Base-by-base conservation (phyloP, 2,888 invertebrate species). In the Heliconius charithonia region DNA sequence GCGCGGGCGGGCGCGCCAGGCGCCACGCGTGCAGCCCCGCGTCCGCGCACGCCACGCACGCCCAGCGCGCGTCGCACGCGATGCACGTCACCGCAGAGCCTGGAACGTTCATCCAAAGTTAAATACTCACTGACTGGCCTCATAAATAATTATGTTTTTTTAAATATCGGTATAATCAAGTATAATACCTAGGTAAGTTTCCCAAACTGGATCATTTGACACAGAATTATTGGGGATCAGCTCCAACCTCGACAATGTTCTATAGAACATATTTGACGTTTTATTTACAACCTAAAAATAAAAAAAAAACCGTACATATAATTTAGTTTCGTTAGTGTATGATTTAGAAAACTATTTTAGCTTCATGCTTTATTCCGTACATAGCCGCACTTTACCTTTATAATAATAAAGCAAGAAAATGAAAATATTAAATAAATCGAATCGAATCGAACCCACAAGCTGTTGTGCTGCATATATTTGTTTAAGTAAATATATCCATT, bases 1-100 rank as follows among this genome's bases (percentile, higher is more conserved):
- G 83, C 2, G 96, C 90, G 19, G 92, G 83, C 82, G 63, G 89
- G 2, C 95, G 94, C 75, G 88, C 88, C 22, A 96, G 95, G 59
- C 94, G 90, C 89, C 97, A 96, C 59, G 96, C 94, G 89, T 97
- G 96, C 83, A 97, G 92, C 70, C 96, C 95, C 70, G 96, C 94
- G 93, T 97, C 97, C 81, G 96, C 96, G 90, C 97, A 97, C 82
- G 96, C 95, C 74, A 96, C 96, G 85, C 96, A 95, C 73, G 96
- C 94, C 86, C 96, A 93, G 83, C 95, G 95, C 80, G 95, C 93
- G 87, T 96, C 96, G 81, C 96, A 96, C 79, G 96, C 95, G 45
- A 96, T 91, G 83, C 96, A 96, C 85, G 95, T 92, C 84, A 96
- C 96, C 1, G 95, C 88, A 0, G 96, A 95, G 0, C 96, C 96